phyloP scores from a whole-genome alignment of 2,113 vertebrate genomes.

The Chaetops frenatus region DNA sequence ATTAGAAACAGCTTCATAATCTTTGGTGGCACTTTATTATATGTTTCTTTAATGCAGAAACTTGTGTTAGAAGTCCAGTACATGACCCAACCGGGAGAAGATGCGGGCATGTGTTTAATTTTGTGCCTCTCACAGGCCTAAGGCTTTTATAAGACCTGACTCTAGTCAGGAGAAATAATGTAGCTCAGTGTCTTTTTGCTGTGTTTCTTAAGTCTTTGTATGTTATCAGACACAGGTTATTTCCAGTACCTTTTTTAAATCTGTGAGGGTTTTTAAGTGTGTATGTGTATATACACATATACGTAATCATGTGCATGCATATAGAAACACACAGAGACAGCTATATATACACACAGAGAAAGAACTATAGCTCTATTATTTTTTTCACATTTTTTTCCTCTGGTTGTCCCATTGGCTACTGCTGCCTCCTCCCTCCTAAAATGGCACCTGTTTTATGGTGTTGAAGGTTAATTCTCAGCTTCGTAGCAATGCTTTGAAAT shows the following conservation, averaged over 20 bases:
- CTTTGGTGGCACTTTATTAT: background rate
- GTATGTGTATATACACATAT: fast-evolving
- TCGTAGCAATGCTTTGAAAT: background rate
- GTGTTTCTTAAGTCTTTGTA: background rate
- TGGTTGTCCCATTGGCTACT: background rate
- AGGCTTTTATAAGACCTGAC: background rate
- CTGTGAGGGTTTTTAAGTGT: fast-evolving
- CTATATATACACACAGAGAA: fast-evolving
- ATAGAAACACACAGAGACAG: background rate
- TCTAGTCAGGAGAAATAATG: background rate
- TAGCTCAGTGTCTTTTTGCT: background rate
- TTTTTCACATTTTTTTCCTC: background rate
- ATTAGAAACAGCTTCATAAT: fast-evolving
- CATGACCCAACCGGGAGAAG: fast-evolving
- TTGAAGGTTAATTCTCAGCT: background rate
- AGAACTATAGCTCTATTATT: fast-evolving
- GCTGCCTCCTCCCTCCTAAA: background rate
- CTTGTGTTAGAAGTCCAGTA: background rate
- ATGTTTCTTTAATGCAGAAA: background rate
- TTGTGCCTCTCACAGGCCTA: background rate
- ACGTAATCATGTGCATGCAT: fast-evolving
- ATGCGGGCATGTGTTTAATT: fast-evolving
- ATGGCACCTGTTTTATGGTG: background rate
- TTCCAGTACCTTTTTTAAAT: background rate
- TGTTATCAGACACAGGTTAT: background rate